Conservation (phyloP, 2,113 vertebrate genomes). For the Pristiophorus japonicus region DNA sequence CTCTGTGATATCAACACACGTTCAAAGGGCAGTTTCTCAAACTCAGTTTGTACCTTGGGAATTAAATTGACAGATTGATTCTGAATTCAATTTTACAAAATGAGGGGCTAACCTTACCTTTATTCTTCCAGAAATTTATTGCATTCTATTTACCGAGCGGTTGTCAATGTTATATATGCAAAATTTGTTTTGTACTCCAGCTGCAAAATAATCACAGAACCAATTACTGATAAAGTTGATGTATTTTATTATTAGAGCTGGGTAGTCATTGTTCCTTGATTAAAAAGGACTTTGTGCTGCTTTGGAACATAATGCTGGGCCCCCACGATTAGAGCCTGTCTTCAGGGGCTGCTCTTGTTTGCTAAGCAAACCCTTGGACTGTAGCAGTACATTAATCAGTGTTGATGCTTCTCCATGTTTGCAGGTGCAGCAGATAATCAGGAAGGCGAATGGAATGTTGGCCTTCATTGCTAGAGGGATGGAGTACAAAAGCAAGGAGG, state of each 20-base stretch:
- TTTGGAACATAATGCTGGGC: too few species aligned
- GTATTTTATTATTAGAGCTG: not conserved
- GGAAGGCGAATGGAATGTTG: too few species aligned
- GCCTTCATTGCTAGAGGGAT: too few species aligned
- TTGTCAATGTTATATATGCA: not conserved
- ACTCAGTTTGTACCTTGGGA: not conserved
- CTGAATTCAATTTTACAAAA: not conserved
- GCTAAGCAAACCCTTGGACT: not conserved
- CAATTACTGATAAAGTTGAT: not conserved
- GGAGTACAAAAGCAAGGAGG: too few species aligned
- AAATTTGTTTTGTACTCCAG: not conserved
- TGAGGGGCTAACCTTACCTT: not conserved
- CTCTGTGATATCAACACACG: not conserved
- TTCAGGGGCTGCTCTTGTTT: not conserved
- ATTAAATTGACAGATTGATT: constrained; percentile 6
- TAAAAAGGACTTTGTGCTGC: not conserved
- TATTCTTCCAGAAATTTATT: not conserved
- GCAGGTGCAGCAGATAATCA: too few species aligned
- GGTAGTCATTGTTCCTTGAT: not conserved
- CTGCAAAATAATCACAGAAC: not conserved
- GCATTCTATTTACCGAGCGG: not conserved
- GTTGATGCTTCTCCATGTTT: not conserved
- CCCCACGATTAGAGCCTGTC: not conserved
- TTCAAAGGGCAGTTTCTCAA: not conserved
- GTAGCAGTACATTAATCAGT: not conserved